Evolutionary conservation across 1,140 invertebrate genomes (phyloP).

Genomic region (Temnothorax nylanderi): DNA sequence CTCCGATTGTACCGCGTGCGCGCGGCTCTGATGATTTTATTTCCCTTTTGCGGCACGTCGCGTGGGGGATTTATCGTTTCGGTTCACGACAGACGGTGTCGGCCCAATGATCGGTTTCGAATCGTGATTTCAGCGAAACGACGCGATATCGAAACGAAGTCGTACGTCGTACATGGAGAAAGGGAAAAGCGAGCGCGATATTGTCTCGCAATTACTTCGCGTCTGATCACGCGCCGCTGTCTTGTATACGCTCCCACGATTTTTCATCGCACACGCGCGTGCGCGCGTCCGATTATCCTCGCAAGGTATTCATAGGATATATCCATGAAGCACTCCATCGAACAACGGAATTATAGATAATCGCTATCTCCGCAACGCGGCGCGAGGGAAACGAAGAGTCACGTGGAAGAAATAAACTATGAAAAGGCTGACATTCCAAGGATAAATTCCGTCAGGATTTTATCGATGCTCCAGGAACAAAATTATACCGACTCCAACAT

Average conservation of each 20-base stretch:
- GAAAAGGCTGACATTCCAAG: constrained; percentile 24
- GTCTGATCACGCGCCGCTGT: constrained; percentile 29
- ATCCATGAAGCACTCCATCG: constrained; percentile 18
- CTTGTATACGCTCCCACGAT: constrained; percentile 16
- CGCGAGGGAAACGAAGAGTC: constrained; percentile 20
- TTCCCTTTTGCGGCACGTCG: not conserved
- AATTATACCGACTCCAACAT: not conserved
- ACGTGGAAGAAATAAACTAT: constrained; percentile 37
- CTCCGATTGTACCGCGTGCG: not conserved
- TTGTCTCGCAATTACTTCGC: constrained; percentile 29
- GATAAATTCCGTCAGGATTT: constrained; percentile 32
- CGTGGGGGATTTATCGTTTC: constrained; percentile 7
- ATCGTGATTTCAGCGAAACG: constrained; percentile 15
- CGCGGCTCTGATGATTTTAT: constrained; percentile 5
- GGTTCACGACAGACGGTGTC: not conserved
- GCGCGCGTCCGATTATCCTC: constrained; percentile 20
- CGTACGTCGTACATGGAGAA: too few relatives aligned
- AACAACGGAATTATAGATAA: constrained; percentile 53
- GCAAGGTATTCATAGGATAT: constrained; percentile 34
- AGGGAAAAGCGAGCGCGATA: constrained; percentile 4
- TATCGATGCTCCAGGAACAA: not conserved
- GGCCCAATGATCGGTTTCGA: not conserved
- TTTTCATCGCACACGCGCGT: constrained; percentile 11
- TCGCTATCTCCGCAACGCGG: constrained; percentile 24
- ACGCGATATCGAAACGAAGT: not conserved